A percentile compares a stretch with the other conserved stretches of the same genome.
Evolutionary conservation across 2,888 invertebrate genomes (phyloP).

Genomic region (Scotopteryx bipunctaria): DNA sequence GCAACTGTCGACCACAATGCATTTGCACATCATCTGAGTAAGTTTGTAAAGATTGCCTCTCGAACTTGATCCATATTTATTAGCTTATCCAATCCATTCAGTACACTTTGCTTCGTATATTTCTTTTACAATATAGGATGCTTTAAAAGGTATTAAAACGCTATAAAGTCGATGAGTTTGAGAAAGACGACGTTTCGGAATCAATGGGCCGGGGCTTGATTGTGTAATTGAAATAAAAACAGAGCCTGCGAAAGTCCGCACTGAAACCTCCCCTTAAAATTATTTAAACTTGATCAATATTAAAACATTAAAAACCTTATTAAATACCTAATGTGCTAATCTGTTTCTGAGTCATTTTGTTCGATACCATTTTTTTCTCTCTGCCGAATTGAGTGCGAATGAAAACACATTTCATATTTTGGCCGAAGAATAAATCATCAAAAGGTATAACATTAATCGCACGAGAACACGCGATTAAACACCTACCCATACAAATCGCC

Average conservation of each 20-base stretch:
- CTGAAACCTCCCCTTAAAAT: neutral
- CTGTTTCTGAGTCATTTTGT: neutral
- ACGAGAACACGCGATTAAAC: conserved; percentile 55
- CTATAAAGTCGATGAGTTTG: no score
- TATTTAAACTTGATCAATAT: neutral
- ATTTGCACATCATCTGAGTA: conserved; percentile 51
- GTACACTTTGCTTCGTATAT: neutral
- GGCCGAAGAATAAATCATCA: conserved; percentile 49
- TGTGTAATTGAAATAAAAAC: no score
- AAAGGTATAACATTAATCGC: conserved; percentile 54
- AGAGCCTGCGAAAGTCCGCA: no score
- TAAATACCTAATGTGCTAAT: neutral
- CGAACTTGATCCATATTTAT: conserved; percentile 28
- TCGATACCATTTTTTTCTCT: conserved; percentile 13
- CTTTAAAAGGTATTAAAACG: no score
- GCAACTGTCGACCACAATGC: conserved; percentile 58
- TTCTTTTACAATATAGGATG: no score
- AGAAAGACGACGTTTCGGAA: no score
- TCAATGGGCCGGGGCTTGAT: no score
- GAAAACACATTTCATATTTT: conserved; percentile 23
- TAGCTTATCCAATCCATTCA: conserved; percentile 11
- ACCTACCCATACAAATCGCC: conserved; percentile 51
- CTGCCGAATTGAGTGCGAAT: conserved; percentile 22
- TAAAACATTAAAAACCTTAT: neutral
- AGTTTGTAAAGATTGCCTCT: conserved; percentile 24